Evolutionary conservation across 2,797 vertebrate species (phyloP), one percentile per base, ranked within the genome.

Genomic region (Chelidonichthys spinosus): DNA sequence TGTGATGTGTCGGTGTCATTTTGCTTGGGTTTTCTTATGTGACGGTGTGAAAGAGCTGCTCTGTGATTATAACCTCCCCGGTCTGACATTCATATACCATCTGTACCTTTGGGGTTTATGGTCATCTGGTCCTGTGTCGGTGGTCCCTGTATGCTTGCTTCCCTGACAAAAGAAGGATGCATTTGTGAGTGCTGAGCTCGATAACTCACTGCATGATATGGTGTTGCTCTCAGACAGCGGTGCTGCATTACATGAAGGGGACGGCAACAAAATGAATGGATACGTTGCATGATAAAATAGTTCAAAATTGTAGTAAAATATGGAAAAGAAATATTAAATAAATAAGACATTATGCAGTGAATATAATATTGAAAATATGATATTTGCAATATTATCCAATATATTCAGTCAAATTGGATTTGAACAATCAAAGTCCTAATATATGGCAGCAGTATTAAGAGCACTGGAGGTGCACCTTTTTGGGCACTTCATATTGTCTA

Each of bases 191-290:
- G 70, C 54, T 75, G 40, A 63, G 78, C 87, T 85, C 2, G 25
- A 25, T 79, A 6, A 67, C 77, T 80, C 53, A 63, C 63, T 88
- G 92, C 91, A 93, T 93, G 91, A 62, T 78, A 67, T 67, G 56
- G 69, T 5, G 15, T 9, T 76, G 52, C 72, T 14, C 54, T 78
- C 65, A 62, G 63, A 46, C 63, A 83, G 75, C 47, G 68, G 78
- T 81, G 83, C 55, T 79, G 67, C 61, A 47, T 87, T 76, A 60
- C 62, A 50, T 62, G 71, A 49, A 77, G 80, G 72, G 82, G 84
- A 56, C 9, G 79, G 82, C n/a, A 6, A 64, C 39, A 69, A 82
- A 76, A 74, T 54, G 2, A 67, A 69, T 40, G 33, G 39, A 69
- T 73, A 72, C 40, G 58, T 35, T 0, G 3, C 11, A 18, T 15